Base-by-base conservation (phyloP, 2,113 vertebrate species). In the Thinocorus orbignyianus region DNA sequence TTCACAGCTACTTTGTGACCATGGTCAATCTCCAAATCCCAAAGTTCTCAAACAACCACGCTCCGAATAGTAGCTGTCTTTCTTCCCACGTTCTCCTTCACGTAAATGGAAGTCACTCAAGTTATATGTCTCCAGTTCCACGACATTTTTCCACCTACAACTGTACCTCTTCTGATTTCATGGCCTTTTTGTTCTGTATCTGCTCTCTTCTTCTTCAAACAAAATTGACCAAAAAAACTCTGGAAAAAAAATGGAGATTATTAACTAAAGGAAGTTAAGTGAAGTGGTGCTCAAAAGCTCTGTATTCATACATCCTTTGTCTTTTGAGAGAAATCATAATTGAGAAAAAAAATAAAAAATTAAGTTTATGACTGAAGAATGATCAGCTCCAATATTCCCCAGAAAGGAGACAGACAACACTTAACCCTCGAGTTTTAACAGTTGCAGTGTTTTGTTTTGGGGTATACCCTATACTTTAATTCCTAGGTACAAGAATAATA, bases 121-220 rank as follows among this genome's bases (percentile, higher is more conserved):
- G 11, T 69, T 82, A 6, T 7, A 20, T 11, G 2, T 71, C 54
- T 88, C 68, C 52, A 60, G 28, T 48, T 69, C 23, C 5, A 1
- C 28, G 8, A 44, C 8, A 14, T 14, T 37, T 49, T 8, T 68
- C 62, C 37, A 44, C 14, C 24, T 58, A 20, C 0, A 4, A 13
- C 7, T 51, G 6, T 30, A 30, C 23, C 4, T 76, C 62, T 61
- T 72, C 65, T 93, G 55, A 48, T 48, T 86, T 46, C 1, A 5
- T 46, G 28, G 6, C 8, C 0, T 0, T 60, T 79, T 46, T 55
- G 1, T 71, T 60, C 39, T 57, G 0, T 4, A 1, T 13, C 51
- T 74, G 6, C 11, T 52, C 30, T 58, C 22, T 2, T 1, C 9
- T 62, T 55, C 6, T 2, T 84, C n/a, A 76, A 46, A 55, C 1